Percentiles rank a stretch among this genome's conserved stretches.
Conservation (phyloP, 2,888 invertebrate species). For the Troides helena region DNA sequence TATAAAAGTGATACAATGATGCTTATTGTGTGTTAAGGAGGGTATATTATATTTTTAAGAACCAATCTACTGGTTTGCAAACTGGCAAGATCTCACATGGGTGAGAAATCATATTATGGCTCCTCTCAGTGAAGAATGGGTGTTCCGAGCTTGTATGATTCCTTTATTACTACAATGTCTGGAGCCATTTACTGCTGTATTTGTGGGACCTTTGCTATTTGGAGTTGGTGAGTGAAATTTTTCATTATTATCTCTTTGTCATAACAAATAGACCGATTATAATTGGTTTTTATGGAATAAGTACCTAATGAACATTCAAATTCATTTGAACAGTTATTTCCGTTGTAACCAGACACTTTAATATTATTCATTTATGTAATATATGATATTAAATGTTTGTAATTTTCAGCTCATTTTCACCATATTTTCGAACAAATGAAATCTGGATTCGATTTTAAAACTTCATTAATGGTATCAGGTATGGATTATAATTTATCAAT, state of each 20-base stretch:
- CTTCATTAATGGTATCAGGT: slow-evolving; percentile 87
- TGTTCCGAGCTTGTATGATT: slow-evolving; percentile 97
- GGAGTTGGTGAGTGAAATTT: slow-evolving; percentile 83
- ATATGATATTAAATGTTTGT: slow-evolving; percentile 26
- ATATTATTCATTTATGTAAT: too few relatives aligned
- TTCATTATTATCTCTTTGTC: neutral
- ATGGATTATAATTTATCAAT: slow-evolving; percentile 39
- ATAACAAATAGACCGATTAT: too few relatives aligned
- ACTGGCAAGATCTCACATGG: slow-evolving; percentile 88
- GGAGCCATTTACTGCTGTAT: slow-evolving; percentile 85
- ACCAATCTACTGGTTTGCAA: slow-evolving; percentile 85
- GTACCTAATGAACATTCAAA: too few relatives aligned
- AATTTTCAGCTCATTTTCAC: slow-evolving; percentile 91
- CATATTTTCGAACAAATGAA: slow-evolving; percentile 91
- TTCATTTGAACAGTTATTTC: too few relatives aligned
- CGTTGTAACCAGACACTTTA: too few relatives aligned
- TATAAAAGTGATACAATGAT: too few relatives aligned
- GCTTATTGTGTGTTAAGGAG: too few relatives aligned
- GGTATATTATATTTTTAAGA: slow-evolving; percentile 70
- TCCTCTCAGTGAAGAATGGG: slow-evolving; percentile 96
- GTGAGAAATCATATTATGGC: slow-evolving; percentile 94
- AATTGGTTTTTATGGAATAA: too few relatives aligned
- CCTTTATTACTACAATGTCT: slow-evolving; percentile 93
- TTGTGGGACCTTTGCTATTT: slow-evolving; percentile 94
- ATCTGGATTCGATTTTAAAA: slow-evolving; percentile 84